Base-by-base conservation (phyloP, 2,888 invertebrate species). In the Meloe dianella region DNA sequence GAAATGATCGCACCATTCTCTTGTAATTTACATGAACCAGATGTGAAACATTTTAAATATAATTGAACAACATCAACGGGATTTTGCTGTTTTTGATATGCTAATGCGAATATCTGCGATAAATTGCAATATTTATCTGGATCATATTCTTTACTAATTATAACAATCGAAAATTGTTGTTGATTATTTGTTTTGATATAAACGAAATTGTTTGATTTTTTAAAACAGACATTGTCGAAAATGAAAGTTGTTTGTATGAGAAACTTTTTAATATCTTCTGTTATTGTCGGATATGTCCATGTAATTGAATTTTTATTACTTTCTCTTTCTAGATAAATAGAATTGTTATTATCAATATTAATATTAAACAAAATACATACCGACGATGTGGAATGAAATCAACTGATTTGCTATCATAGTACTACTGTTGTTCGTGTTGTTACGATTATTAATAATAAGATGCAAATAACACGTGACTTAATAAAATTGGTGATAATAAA, bases 211-310 rank as follows among this genome's bases (percentile, higher is more conserved):
- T 68, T 62, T 12, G 70, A 63, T 38, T 67, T 66, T 20, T 72
- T 58, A n/a, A 71, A 66, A 60, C 71, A 74, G 32, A 64, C 58
- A 57, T 64, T 70, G 29, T 60, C 60, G 35, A 41, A 38, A 9
- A 60, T 22, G 30, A 72, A 70, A 29, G 64, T 64, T 47, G 68
- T 67, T 24, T 47, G 24, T 20, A 61, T 22, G 41, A 75, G 29
- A 32, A 68, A 60, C 14, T 62, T 61, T 63, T 70, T 69, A 8
- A 68, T 12, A 9, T 68, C 64, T 5, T 70, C 69, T 12, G 69
- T 61, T 47, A 76, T 68, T 22, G 69, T 71, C 14, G 77, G 77
- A 69, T 74, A 77, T 12, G 72, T 72, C 77, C 77, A 77, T 32
- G 70, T 74, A 32, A 75, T 65, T 17, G 73, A 66, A 65, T 70